Evolutionary conservation across 1,140 invertebrate genomes (phyloP).

Genomic region (Zaprionus camerounensis): DNA sequence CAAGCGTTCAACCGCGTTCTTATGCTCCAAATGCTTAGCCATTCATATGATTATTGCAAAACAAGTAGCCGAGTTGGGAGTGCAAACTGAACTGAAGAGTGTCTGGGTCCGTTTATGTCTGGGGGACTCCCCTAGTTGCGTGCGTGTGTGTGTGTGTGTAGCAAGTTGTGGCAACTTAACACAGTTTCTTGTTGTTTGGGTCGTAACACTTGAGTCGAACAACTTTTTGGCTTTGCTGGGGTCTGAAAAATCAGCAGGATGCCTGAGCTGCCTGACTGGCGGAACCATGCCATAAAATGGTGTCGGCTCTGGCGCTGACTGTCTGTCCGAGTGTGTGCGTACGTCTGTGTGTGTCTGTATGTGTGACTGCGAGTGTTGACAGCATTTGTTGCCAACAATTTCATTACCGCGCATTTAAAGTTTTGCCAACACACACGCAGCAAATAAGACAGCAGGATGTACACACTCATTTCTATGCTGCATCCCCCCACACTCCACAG

Average conservation of each 20-base stretch:
- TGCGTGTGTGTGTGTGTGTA: neutral
- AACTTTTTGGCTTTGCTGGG: slow-evolving; percentile 70
- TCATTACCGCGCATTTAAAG: slow-evolving; percentile 81
- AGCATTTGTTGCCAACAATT: slow-evolving; percentile 76
- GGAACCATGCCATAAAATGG: slow-evolving; percentile 70
- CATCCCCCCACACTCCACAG: slow-evolving; percentile 8
- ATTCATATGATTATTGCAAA: slow-evolving; percentile 55
- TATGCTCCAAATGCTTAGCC: slow-evolving; percentile 51
- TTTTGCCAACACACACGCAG: slow-evolving; percentile 59
- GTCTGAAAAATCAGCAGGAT: slow-evolving; percentile 63
- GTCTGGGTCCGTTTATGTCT: slow-evolving; percentile 18
- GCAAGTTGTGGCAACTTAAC: slow-evolving; percentile 57
- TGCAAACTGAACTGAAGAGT: neutral
- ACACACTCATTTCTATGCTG: slow-evolving; percentile 24
- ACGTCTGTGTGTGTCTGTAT: slow-evolving; percentile 19
- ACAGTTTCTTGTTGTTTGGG: slow-evolving; percentile 59
- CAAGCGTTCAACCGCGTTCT: slow-evolving; percentile 16
- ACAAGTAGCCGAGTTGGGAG: slow-evolving; percentile 36
- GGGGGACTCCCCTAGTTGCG: neutral
- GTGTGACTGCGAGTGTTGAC: slow-evolving; percentile 58
- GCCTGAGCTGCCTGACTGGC: slow-evolving; percentile 31
- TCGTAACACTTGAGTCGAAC: slow-evolving; percentile 58
- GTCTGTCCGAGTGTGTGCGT: slow-evolving; percentile 14
- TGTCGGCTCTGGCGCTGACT: slow-evolving; percentile 55
- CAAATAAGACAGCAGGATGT: slow-evolving; percentile 22